Conservation (phyloP, 2,888 invertebrate species). For the Hylaea fasciaria region DNA sequence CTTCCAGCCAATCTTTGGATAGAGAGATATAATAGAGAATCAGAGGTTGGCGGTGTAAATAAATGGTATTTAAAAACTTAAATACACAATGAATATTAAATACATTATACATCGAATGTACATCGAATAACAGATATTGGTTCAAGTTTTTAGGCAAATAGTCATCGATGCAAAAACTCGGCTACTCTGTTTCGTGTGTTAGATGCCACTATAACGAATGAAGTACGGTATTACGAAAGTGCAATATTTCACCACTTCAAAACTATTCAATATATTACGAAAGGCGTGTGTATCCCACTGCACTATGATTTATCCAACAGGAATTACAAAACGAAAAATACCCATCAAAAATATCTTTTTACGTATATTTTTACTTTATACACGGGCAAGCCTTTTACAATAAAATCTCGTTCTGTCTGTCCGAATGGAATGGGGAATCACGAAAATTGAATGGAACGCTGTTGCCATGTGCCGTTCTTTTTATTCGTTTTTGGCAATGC, state of each 20-base stretch:
- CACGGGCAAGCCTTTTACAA: constrained; percentile 33
- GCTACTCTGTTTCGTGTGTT: too few species aligned
- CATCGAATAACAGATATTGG: too few species aligned
- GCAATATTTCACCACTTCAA: not conserved
- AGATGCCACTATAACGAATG: not conserved
- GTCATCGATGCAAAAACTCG: too few species aligned
- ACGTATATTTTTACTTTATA: constrained; percentile 9
- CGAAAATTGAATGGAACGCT: constrained; percentile 45
- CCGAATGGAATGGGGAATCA: constrained; percentile 33
- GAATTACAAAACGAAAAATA: constrained; percentile 14
- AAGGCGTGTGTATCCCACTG: constrained; percentile 27
- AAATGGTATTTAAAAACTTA: too few species aligned
- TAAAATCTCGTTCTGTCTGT: constrained; percentile 30
- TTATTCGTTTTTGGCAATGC: constrained; percentile 22
- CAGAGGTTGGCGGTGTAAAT: too few species aligned
- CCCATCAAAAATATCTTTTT: constrained; percentile 11
- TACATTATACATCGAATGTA: too few species aligned
- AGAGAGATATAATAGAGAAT: too few species aligned
- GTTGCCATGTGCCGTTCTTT: constrained; percentile 37
- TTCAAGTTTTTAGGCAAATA: too few species aligned
- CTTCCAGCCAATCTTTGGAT: too few species aligned
- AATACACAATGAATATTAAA: too few species aligned
- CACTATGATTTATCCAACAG: constrained; percentile 35
- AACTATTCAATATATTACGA: constrained; percentile 11
- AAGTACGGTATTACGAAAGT: constrained; percentile 7